These are phyloP conservation scores for Xanthorhoe spadicearia DNA, from an alignment of 2,888 invertebrate genomes.

Conservation along the genomic window DNA sequence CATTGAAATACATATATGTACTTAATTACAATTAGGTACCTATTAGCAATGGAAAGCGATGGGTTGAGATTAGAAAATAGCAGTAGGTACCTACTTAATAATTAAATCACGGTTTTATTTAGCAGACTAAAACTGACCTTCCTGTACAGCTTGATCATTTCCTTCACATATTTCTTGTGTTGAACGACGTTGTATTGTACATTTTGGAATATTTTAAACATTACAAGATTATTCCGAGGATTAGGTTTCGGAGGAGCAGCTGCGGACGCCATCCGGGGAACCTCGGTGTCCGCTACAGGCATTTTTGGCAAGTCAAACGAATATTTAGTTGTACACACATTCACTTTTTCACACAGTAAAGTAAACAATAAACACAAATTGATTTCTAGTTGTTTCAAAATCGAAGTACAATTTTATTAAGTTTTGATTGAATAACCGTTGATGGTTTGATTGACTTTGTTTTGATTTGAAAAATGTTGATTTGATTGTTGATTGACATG, in stretches of 20 bases:
- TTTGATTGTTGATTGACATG: neutral
- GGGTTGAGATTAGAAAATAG: too few relatives aligned
- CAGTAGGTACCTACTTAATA: too few relatives aligned
- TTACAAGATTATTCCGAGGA: conserved; percentile 71
- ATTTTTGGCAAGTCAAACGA: conserved; percentile 47
- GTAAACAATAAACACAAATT: neutral
- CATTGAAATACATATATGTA: too few relatives aligned
- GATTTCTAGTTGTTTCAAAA: too few relatives aligned
- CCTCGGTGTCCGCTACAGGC: conserved; percentile 63
- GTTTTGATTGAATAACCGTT: too few relatives aligned
- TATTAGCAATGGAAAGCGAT: too few relatives aligned
- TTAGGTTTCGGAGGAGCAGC: conserved; percentile 64
- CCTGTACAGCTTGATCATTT: conserved; percentile 85
- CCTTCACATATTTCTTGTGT: conserved; percentile 87
- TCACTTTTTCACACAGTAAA: neutral
- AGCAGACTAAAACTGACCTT: conserved; percentile 74
- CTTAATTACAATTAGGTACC: too few relatives aligned
- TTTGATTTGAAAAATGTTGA: conserved; percentile 7
- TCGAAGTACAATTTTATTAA: too few relatives aligned
- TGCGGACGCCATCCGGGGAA: conserved; percentile 45
- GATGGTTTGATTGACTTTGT: neutral
- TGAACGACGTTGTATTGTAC: conserved; percentile 87
- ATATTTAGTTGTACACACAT: neutral
- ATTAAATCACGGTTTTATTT: too few relatives aligned
- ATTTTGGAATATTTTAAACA: conserved; percentile 86